Base-by-base conservation (phyloP, 2,113 vertebrate genomes). In the Cyrtonyx montezumae region DNA sequence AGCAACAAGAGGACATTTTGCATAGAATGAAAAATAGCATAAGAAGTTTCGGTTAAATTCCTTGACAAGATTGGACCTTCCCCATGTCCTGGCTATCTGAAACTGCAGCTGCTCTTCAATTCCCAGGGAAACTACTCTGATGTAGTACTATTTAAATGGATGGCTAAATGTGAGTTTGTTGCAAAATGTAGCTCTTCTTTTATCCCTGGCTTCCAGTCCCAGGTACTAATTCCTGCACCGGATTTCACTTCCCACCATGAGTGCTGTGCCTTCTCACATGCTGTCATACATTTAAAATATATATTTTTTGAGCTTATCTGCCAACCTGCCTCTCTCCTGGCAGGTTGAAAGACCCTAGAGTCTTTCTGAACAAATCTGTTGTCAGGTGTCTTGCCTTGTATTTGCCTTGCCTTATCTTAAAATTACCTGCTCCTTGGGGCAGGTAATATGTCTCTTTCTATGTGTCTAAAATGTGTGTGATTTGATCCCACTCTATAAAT, bases 401-500 rank as follows among this genome's bases (percentile, higher is more conserved):
- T 87, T 91, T 89, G 45, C 70, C 55, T 89, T 80, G 28, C 30
- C 61, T 71, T 79, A 56, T 74, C 76, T 88, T 78, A 78, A 87
- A 93, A 74, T 45, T 53, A 88, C 40, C 78, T 69, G 48, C 56
- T 83, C 79, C 71, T 90, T 78, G 45, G 59, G 56, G 65, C 65
- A 93, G 76, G 65, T 86, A 92, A 70, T 32, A 8, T 14, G 32
- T 89, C 84, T 85, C 28, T 92, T 73, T 53, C 77, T 85, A 42
- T 8, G 7, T 68, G 75, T 67, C 61, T 91, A 67, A 87, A 87
- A 80, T 61, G n/a, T 22, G 15, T 84, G 30, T 3, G 2, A 91
- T 83, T 94, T 87, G 65, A 92, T 94, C 37, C 74, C 81, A 48
- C 36, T 85, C 40, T 32, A 78, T 94, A 78, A 95, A 95, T 67